Percentiles rank a stretch among this genome's conserved stretches.
Evolutionary conservation across 2,888 invertebrate species (phyloP).

Genomic region (Argynnis bischoffii): DNA sequence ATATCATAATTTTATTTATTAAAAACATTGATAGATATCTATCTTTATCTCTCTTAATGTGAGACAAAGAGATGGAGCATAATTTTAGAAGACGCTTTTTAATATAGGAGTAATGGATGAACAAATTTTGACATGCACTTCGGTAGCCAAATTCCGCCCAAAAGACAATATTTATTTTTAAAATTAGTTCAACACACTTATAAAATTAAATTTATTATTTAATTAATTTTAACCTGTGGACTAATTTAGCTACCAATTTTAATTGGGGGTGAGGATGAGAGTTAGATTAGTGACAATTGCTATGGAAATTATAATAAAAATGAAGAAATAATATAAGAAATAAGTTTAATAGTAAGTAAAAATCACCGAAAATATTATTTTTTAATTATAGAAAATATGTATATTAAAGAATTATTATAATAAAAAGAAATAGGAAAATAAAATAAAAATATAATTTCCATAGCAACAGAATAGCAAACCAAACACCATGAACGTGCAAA

Average conservation of each 20-base stretch:
- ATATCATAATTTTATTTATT: background rate
- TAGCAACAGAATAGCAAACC: background rate
- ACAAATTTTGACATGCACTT: conserved; percentile 54
- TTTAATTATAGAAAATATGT: too few species aligned
- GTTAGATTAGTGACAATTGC: background rate
- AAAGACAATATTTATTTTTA: conserved; percentile 72
- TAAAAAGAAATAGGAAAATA: background rate
- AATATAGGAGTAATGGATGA: conserved; percentile 36
- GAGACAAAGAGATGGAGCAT: conserved; percentile 1
- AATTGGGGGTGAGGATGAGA: conserved; percentile 44
- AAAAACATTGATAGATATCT: background rate
- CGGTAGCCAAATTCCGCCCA: conserved; percentile 77
- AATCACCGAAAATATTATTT: background rate
- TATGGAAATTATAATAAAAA: conserved; percentile 9
- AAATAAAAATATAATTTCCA: background rate
- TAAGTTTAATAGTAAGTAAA: background rate
- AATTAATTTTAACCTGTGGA: conserved; percentile 3
- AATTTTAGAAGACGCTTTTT: conserved; percentile 17
- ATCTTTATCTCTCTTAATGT: conserved; percentile 6
- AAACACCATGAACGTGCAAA: background rate
- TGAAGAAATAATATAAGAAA: conserved; percentile 9
- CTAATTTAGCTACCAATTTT: conserved; percentile 69
- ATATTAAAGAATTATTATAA: too few species aligned
- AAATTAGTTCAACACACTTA: conserved; percentile 18
- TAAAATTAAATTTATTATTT: conserved; percentile 6